These are phyloP conservation scores for Argyrosomus japonicus DNA, from an alignment of 2,113 vertebrate species.

Conservation along the genomic window DNA sequence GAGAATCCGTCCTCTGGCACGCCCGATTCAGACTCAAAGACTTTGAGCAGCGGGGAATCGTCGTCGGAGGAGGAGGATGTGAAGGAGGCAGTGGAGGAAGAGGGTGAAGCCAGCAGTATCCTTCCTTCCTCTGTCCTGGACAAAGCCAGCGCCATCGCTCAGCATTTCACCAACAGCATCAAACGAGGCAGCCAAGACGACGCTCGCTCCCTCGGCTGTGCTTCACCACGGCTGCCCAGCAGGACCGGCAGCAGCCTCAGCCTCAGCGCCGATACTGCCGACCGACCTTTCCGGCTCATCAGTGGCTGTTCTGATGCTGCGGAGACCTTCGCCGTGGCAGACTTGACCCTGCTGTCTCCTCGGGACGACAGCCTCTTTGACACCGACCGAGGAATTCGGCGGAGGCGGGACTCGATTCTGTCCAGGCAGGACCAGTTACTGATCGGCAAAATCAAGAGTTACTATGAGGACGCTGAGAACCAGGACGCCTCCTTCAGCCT, in stretches of 20 bases:
- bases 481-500: slow-evolving; percentile 85
- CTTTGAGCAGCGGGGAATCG: slow-evolving; percentile 88
- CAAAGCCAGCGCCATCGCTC: slow-evolving; percentile 90
- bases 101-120: slow-evolving; percentile 79
- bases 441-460: slow-evolving; percentile 91
- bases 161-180: slow-evolving; percentile 84
- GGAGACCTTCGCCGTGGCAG: slow-evolving; percentile 28
- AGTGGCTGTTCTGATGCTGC: slow-evolving; percentile 40
- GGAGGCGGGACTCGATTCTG: slow-evolving; percentile 84
- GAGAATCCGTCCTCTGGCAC: slow-evolving; percentile 15
- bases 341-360: slow-evolving; percentile 64
- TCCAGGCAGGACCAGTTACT: slow-evolving; percentile 89
- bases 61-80: slow-evolving; percentile 86
- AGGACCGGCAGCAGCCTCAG: slow-evolving; percentile 84
- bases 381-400: slow-evolving; percentile 37
- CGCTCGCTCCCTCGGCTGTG: slow-evolving; percentile 61
- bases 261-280: slow-evolving; percentile 72
- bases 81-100: slow-evolving; percentile 52
- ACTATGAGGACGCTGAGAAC: slow-evolving; percentile 89
- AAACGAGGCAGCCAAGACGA: slow-evolving; percentile 87
- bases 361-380: slow-evolving; percentile 70
- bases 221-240: slow-evolving; percentile 78
- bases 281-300: slow-evolving; percentile 49
- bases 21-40: slow-evolving; percentile 80
- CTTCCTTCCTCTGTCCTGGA: slow-evolving; percentile 92